Evolutionary conservation across 35 echinoderm and acorn worm genomes (phyloP).

Genomic region (Amphiura filiformis): DNA sequence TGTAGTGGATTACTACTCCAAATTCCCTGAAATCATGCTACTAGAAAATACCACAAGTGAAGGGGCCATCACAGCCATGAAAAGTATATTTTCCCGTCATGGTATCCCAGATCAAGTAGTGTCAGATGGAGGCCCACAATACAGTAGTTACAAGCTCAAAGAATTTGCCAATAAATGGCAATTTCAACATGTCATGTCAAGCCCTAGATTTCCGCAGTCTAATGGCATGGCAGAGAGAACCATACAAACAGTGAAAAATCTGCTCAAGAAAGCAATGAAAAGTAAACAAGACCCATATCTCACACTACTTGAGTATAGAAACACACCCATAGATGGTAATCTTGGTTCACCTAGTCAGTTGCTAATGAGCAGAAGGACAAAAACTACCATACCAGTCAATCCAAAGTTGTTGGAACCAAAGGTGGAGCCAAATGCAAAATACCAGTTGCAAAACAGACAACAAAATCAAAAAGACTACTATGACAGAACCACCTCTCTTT

Average conservation of each 20-base stretch:
- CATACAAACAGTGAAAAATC: too few species aligned
- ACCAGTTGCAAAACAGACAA: neutral
- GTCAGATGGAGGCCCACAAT: neutral
- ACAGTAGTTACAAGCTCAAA: neutral
- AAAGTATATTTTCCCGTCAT: slow-evolving; percentile 7
- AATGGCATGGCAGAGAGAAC: too few species aligned
- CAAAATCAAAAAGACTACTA: neutral
- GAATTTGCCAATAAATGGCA: neutral
- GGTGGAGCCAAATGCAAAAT: neutral
- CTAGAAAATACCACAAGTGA: slow-evolving; percentile 26
- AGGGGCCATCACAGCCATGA: slow-evolving; percentile 25
- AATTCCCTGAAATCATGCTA: slow-evolving; percentile 41
- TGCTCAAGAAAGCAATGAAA: too few species aligned
- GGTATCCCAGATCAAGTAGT: neutral
- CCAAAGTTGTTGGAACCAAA: neutral
- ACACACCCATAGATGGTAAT: slow-evolving; percentile 5
- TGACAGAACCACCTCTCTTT: too few species aligned
- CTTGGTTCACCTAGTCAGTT: slow-evolving; percentile 14
- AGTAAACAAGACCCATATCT: too few species aligned
- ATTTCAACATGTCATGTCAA: too few species aligned
- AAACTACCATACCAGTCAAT: neutral
- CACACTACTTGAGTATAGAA: slow-evolving; percentile 31
- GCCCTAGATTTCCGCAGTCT: too few species aligned
- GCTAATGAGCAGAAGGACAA: slow-evolving; percentile 18
- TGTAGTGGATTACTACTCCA: slow-evolving; percentile 41